Base-by-base conservation (phyloP, 2,888 invertebrate species). In the Syrista parreyssii region DNA sequence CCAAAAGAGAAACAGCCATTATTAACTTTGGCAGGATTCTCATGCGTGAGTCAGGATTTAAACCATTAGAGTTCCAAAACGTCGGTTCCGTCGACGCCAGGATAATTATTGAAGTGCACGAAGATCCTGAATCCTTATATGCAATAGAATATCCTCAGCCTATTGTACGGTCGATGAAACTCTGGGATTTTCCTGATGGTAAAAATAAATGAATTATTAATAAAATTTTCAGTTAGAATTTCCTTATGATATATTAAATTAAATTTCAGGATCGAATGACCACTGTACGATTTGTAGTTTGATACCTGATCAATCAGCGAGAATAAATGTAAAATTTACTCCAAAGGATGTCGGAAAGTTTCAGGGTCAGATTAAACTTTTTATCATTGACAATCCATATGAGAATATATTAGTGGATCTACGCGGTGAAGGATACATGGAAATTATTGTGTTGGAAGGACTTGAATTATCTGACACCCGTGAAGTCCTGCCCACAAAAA, bases 351-450 rank as follows among this genome's bases (percentile, higher is more conserved):
- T 87, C 71, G 88, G 88, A 4, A 84, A 79, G 11, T 83, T 85
- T 68, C 78, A 84, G 0, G 86, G 87, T 12, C 80, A 84, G 74
- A 84, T 94, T 69, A 92, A 91, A 55, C 82, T 94, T 34, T 90
- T 92, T 68, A 92, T 93, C 4, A 87, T 92, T 15, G 92, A 93
- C 84, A 94, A 94, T 90, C 94, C 94, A 73, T 94, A 93, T 83
- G 94, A 94, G 82, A 92, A 92, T 79, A 88, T 92, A n/a, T 89
- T 89, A 40, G 87, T 94, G n/a, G 88, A 91, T 30, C 81, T 93
- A 32, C 89, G 90, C 2, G 93, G 92, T 0, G 92, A 93, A 81
- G 92, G 92, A 33, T 93, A 92, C 82, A 84, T 87, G 72, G 93
- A 93, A 84, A 91, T 92, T 76, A 88, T 94, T 69, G 91, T 93